Evolutionary conservation across 2,113 vertebrate species (phyloP).

Genomic region (Tetrax tetrax): DNA sequence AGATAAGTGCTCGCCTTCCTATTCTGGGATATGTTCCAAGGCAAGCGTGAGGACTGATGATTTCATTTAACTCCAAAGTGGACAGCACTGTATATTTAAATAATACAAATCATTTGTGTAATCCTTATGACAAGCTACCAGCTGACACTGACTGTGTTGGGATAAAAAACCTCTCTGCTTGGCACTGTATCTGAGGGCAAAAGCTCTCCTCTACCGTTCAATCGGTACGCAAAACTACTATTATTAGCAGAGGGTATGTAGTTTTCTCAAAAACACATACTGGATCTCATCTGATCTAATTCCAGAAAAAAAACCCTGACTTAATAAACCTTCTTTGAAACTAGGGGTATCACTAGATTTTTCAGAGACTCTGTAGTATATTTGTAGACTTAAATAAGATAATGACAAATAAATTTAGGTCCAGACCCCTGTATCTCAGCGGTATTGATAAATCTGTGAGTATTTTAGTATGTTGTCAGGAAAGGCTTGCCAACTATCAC

Average conservation of each 20-base stretch:
- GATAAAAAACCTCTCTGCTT: not conserved
- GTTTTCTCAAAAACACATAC: not conserved
- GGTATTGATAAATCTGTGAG: not conserved
- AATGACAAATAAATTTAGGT: not conserved
- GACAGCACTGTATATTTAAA: not conserved
- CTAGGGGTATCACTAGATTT: not conserved
- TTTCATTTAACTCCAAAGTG: constrained; percentile 35
- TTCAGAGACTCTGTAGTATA: not conserved
- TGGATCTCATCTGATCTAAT: not conserved
- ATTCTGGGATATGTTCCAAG: constrained; percentile 66
- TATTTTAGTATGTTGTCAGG: not conserved
- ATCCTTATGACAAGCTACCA: not conserved
- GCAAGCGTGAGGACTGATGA: constrained; percentile 6
- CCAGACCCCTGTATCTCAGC: not conserved
- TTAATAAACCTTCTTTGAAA: not conserved
- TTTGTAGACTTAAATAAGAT: not conserved
- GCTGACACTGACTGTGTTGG: rapidly evolving
- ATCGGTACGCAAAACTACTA: not conserved
- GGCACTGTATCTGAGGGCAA: not conserved
- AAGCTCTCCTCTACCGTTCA: not conserved
- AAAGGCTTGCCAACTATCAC: not conserved
- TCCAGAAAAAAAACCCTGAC: not conserved
- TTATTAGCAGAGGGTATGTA: not conserved
- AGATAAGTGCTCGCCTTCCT: constrained; percentile 60
- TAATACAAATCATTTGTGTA: not conserved